Evolutionary conservation across 2,888 invertebrate genomes (phyloP).

Genomic region (Caenorhabditis parvicauda): DNA sequence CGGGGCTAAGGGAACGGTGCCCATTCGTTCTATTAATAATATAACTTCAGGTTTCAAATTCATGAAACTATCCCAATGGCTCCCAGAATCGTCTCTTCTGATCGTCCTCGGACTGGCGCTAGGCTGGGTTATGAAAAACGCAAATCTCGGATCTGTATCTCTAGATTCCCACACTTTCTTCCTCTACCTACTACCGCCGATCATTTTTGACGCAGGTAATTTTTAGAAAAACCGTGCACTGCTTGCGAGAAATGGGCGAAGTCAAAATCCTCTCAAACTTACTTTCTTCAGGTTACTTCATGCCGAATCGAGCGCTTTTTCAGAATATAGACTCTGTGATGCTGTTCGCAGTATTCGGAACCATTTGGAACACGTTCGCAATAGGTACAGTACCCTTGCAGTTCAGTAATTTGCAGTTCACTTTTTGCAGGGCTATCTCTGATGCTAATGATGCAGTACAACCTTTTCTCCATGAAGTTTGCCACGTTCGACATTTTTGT

Average conservation of each 20-base stretch:
- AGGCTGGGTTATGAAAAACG: conserved; percentile 14
- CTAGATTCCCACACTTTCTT: conserved; percentile 82
- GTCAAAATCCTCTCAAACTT: neutral
- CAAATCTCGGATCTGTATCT: conserved; percentile 9
- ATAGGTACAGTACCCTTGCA: conserved; percentile 42
- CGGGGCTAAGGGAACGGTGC: no score
- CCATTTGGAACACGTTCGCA: conserved; percentile 84
- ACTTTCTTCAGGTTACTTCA: conserved; percentile 78
- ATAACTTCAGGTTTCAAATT: conserved; percentile 41
- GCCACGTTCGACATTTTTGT: conserved; percentile 42
- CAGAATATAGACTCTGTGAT: conserved; percentile 93
- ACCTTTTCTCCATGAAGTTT: conserved; percentile 36
- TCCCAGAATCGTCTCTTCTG: conserved; percentile 94
- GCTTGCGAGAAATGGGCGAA: neutral
- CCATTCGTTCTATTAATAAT: no score
- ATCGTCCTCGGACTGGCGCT: conserved; percentile 83
- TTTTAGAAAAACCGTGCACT: neutral
- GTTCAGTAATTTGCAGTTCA: neutral
- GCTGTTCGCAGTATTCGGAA: conserved; percentile 84
- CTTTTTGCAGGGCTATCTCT: conserved; percentile 31
- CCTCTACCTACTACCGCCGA: conserved; percentile 94
- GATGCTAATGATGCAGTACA: conserved; percentile 24
- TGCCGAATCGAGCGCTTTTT: conserved; percentile 95
- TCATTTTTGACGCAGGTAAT: conserved; percentile 82
- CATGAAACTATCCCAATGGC: conserved; percentile 63